Base-by-base conservation (phyloP, 2,797 vertebrate genomes). In the Eleutherodactylus coqui region DNA sequence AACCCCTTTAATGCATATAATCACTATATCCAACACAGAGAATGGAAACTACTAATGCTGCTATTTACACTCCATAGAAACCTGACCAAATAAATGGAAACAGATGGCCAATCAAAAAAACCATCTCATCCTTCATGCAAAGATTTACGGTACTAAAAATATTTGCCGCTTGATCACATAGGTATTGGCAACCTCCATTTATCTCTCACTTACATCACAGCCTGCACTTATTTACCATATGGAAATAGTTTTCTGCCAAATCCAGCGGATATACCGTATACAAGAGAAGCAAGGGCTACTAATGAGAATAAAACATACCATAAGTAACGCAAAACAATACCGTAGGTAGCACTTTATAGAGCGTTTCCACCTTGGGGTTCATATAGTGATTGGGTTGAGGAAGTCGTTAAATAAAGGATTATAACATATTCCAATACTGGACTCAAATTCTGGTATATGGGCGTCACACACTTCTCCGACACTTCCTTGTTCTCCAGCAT, bases 171-270 rank as follows among this genome's bases (percentile, higher is more conserved):
- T 64, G 43, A 62, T 38, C 29, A 21, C 14, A 32, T 67, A 49
- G 17, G 32, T 76, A 64, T 43, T 84, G 75, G 83, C 73, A 67
- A n/a, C 21, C 16, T 38, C 16, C 9, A 36, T 11, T 21, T 45
- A 43, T 58, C 51, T 80, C 41, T 72, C 84, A 73, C 77, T 85
- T 79, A 80, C 51, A 38, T 85, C 84, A 85, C 34, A 85, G 51
- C 21, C 45, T 85, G 64, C 49, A 36, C 58, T 80, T 70, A 60
- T 77, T 79, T 36, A 53, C 27, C 47, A 45, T 85, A 79, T 73
- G 53, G 64, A 62, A 60, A 14, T 34, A 80, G n/a, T 9, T 36
- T 38, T 34, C 64, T 70, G 49, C 84, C 84, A 85, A 77, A 55
- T n/a, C 32, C 75, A n/a, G 49, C 5, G 2, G 13, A 36, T 32